phyloP scores from a whole-genome alignment of 2,113 vertebrate genomes.

The Corydoras maculifer region DNA sequence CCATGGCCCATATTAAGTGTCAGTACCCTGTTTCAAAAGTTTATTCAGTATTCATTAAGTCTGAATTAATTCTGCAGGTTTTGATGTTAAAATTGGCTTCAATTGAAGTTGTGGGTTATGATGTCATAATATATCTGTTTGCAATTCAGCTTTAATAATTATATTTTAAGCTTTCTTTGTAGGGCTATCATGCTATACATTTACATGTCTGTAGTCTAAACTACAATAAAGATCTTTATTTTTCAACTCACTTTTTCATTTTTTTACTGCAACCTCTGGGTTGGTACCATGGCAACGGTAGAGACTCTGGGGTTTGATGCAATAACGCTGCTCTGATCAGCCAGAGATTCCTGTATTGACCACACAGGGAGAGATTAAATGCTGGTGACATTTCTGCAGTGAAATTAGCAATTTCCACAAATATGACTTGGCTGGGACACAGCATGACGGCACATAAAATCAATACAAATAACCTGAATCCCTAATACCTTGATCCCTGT shows the following conservation, averaged over 20 bases:
- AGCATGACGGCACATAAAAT: conserved; percentile 93
- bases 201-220: neutral
- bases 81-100: too few relatives aligned
- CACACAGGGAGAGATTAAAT: conserved; percentile 85
- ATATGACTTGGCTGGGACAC: conserved; percentile 84
- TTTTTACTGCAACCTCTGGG: conserved; percentile 5
- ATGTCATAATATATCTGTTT: too few relatives aligned
- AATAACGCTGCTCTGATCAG: conserved; percentile 65
- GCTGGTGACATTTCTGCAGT: conserved; percentile 94
- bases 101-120: too few relatives aligned
- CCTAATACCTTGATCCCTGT: conserved; percentile 98
- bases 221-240: too few relatives aligned
- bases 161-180: too few relatives aligned
- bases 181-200: neutral
- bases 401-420: conserved; percentile 98
- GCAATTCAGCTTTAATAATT: too few relatives aligned
- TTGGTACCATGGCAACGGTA: conserved; percentile 62
- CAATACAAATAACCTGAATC: conserved; percentile 99
- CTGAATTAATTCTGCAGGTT: too few relatives aligned
- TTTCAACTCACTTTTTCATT: neutral
- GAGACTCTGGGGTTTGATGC: conserved; percentile 66
- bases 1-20: too few relatives aligned
- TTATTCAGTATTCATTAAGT: too few relatives aligned
- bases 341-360: conserved; percentile 77
- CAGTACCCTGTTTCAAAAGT: too few relatives aligned